A percentile compares a stretch with the other conserved stretches of the same genome.
phyloP scores from a whole-genome alignment of 2,888 invertebrate genomes.

The Tromatobia lineatoria region DNA sequence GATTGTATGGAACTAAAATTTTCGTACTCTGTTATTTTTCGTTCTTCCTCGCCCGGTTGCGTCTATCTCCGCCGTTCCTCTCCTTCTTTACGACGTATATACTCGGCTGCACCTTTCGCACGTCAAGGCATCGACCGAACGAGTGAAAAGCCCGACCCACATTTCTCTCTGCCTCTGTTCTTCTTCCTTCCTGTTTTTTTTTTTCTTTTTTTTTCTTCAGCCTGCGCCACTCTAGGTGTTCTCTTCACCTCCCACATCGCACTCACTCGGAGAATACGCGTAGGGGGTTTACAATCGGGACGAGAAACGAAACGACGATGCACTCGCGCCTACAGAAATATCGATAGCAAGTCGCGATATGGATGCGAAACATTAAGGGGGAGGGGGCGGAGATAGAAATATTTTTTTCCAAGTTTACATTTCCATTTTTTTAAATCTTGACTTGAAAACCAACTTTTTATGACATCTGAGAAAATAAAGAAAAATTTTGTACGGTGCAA shows the following conservation, averaged over 20 bases:
- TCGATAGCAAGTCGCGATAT: conserved; percentile 28
- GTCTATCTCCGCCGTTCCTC: conserved; percentile 32
- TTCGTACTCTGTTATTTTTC: conserved; percentile 47
- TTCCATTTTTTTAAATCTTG: too few relatives aligned
- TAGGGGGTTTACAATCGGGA: conserved; percentile 18
- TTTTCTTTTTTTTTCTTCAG: conserved; percentile 71
- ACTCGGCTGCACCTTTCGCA: conserved; percentile 42
- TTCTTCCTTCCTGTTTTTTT: conserved; percentile 23
- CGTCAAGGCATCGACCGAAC: conserved; percentile 45
- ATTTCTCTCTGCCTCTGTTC: conserved; percentile 29
- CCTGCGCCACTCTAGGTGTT: conserved; percentile 57
- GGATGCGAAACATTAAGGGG: conserved; percentile 22
- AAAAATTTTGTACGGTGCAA: too few relatives aligned
- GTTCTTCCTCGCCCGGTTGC: conserved; percentile 14
- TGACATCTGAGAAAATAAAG: too few relatives aligned
- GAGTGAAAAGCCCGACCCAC: conserved; percentile 62
- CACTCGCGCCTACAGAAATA: conserved; percentile 26
- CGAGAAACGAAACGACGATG: conserved; percentile 43
- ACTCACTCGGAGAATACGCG: conserved; percentile 17
- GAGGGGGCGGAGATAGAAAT: too few relatives aligned
- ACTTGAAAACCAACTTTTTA: too few relatives aligned
- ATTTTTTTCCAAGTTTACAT: too few relatives aligned
- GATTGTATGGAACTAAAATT: conserved; percentile 7
- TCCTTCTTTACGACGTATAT: conserved; percentile 15
- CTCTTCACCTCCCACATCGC: background rate